A percentile compares a stretch with the other conserved stretches of the same genome.
phyloP scores from a whole-genome alignment of 92 coral and sea anemone species.

The Parazoanthus darwini region DNA sequence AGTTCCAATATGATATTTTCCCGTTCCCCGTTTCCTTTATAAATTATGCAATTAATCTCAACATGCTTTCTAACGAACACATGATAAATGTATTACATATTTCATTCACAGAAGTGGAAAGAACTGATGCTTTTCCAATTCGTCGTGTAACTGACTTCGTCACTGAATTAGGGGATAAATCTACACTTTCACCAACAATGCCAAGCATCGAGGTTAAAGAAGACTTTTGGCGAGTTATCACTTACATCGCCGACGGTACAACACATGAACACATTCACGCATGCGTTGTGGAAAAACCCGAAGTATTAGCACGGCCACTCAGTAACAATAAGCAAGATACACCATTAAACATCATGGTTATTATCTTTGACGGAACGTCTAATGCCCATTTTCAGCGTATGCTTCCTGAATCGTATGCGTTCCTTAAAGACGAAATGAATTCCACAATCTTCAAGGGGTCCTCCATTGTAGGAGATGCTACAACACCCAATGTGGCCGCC shows the following conservation, averaged over 20 bases:
- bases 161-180: conserved; percentile 5
- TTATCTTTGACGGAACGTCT: conserved; percentile 71
- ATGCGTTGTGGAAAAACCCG: conserved; percentile 60
- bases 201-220: conserved; percentile 33
- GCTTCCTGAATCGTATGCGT: conserved; percentile 62
- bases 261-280: conserved; percentile 58
- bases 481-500: conserved; percentile 69
- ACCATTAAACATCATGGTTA: conserved; percentile 63
- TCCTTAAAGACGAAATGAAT: conserved; percentile 54
- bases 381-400: conserved; percentile 81
- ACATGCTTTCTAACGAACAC: not conserved
- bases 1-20: no score
- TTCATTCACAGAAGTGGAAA: not conserved
- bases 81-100: not conserved
- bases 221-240: conserved; percentile 58
- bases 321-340: conserved; percentile 25
- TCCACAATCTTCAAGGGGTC: conserved; percentile 61
- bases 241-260: conserved; percentile 29
- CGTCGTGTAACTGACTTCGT: conserved; percentile 33
- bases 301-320: conserved; percentile 53
- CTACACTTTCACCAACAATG: not conserved
- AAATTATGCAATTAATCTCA: not conserved
- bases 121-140: conserved; percentile 24
- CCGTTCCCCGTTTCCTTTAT: no score
- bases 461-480: conserved; percentile 73